A percentile compares a stretch with the other conserved stretches of the same genome.
Evolutionary conservation across 2,113 vertebrate species (phyloP).

Genomic region (Carassius auratus): DNA sequence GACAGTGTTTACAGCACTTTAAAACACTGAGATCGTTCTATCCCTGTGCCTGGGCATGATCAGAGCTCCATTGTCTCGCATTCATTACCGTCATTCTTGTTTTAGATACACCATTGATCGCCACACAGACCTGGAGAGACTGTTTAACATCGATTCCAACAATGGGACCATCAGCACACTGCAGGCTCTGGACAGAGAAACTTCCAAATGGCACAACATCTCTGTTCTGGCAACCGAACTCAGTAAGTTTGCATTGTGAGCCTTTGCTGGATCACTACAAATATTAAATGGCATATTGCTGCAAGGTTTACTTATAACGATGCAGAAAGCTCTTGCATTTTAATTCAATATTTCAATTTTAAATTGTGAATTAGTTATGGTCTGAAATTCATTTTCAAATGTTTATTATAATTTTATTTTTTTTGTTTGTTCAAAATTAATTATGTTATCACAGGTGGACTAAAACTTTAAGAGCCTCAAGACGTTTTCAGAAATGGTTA

Average conservation of each 20-base stretch:
- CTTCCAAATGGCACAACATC: slow-evolving; percentile 93
- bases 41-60: slow-evolving; percentile 28
- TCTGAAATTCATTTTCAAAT: neutral
- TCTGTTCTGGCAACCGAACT: slow-evolving; percentile 92
- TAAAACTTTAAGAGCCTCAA: slow-evolving; percentile 14
- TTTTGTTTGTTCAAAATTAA: neutral
- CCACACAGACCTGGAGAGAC: slow-evolving; percentile 89
- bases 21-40: slow-evolving; percentile 17
- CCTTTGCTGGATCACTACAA: neutral
- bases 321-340: neutral
- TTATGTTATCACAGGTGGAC: neutral
- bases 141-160: slow-evolving; percentile 89
- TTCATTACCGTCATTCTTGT: slow-evolving; percentile 54
- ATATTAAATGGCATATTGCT: neutral
- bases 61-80: slow-evolving; percentile 36
- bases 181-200: slow-evolving; percentile 90
- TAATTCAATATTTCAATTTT: slow-evolving; percentile 1
- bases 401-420: neutral
- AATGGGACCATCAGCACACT: slow-evolving; percentile 93
- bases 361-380: neutral
- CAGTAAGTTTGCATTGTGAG: slow-evolving; percentile 76
- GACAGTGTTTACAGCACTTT: slow-evolving; percentile 11
- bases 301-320: neutral
- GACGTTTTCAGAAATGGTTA: slow-evolving; percentile 9
- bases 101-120: slow-evolving; percentile 93